Percentiles rank a stretch among this genome's conserved stretches.
Evolutionary conservation across 2,113 vertebrate species (phyloP).

Genomic region (Catharus minimus): DNA sequence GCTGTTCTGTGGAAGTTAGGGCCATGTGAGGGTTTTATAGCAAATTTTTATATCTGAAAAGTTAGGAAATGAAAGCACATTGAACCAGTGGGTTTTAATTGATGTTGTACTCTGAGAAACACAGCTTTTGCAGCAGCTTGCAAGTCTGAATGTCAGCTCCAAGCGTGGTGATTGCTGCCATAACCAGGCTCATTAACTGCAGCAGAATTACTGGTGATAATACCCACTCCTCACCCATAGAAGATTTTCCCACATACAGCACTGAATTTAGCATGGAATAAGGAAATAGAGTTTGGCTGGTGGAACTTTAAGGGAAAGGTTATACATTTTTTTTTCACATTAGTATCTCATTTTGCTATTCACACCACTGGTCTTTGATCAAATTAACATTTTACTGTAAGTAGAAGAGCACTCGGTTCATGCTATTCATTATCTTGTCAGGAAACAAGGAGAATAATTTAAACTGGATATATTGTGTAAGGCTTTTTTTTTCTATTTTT

Average conservation of each 20-base stretch:
- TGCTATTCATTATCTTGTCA: slow-evolving; percentile 42
- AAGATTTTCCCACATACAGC: neutral
- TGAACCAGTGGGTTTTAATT: neutral
- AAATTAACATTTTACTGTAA: slow-evolving; percentile 26
- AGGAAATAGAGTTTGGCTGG: neutral
- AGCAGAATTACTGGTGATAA: slow-evolving; percentile 32
- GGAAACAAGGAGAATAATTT: neutral
- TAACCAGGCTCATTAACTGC: slow-evolving; percentile 31
- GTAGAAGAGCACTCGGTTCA: neutral
- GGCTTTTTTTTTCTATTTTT: neutral
- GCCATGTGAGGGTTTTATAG: neutral
- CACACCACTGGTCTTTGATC: slow-evolving; percentile 24
- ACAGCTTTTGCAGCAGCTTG: neutral
- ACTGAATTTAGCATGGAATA: neutral
- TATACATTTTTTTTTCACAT: neutral
- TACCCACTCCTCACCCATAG: neutral
- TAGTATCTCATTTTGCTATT: slow-evolving; percentile 29
- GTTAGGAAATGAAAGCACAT: neutral
- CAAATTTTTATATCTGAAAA: neutral
- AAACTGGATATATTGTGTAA: neutral
- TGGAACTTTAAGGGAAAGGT: neutral
- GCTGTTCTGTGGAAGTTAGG: neutral
- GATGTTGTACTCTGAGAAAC: neutral
- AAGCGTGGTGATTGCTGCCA: neutral
- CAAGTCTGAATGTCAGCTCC: neutral